A percentile compares a stretch with the other conserved stretches of the same genome.
phyloP scores from a whole-genome alignment of 2,888 invertebrate genomes.

The Drosophila kambysellisi region DNA sequence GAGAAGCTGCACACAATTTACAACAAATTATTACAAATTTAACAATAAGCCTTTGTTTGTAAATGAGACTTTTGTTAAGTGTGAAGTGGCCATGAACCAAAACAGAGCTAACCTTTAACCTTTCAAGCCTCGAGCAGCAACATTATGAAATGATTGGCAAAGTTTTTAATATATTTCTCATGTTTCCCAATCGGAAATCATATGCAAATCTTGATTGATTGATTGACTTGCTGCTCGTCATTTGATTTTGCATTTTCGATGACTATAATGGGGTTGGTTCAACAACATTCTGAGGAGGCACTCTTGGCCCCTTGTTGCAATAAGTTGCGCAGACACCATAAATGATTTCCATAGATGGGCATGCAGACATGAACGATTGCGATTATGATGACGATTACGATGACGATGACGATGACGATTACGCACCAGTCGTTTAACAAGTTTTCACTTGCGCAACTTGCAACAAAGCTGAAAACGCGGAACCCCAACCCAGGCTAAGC shows the following conservation, averaged over 20 bases:
- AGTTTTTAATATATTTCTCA: background rate
- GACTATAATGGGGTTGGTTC: slow-evolving; percentile 4
- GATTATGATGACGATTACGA: slow-evolving; percentile 19
- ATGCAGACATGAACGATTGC: slow-evolving; percentile 23
- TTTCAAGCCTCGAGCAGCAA: background rate
- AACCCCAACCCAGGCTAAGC: background rate
- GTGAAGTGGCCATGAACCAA: slow-evolving; percentile 33
- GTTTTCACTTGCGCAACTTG: slow-evolving; percentile 59
- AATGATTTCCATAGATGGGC: slow-evolving; percentile 26
- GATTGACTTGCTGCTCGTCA: slow-evolving; percentile 47
- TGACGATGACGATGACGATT: slow-evolving; percentile 37
- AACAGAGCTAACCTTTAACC: slow-evolving; percentile 32
- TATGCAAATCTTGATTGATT: slow-evolving; percentile 61
- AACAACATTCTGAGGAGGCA: slow-evolving; percentile 23
- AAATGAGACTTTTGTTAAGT: background rate
- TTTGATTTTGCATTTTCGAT: slow-evolving; percentile 37
- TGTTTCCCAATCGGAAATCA: slow-evolving; percentile 67
- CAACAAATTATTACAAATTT: slow-evolving; percentile 55
- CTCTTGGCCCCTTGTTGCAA: slow-evolving; percentile 6
- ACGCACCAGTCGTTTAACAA: slow-evolving; percentile 41
- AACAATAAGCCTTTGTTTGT: slow-evolving; percentile 14
- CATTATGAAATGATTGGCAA: slow-evolving; percentile 27
- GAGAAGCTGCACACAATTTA: slow-evolving; percentile 46
- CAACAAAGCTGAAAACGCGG: background rate
- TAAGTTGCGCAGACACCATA: slow-evolving; percentile 26